Conservation (phyloP, 2,888 invertebrate species). For the Parnassius glacialis region DNA sequence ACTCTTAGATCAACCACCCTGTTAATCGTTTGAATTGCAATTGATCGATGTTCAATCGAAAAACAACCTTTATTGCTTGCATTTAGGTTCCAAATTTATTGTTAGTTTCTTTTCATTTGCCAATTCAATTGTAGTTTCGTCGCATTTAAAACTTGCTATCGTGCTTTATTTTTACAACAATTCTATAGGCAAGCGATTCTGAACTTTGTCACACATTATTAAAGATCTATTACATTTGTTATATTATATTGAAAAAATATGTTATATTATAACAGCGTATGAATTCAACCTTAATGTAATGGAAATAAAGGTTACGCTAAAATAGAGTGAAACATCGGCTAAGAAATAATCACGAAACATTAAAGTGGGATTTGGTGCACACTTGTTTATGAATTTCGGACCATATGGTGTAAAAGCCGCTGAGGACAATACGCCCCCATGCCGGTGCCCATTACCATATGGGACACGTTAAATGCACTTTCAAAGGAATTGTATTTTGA, state of each 20-base stretch:
- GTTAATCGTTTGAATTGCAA: slow-evolving; percentile 66
- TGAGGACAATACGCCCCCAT: slow-evolving; percentile 74
- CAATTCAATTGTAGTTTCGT: slow-evolving; percentile 57
- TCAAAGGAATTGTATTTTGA: slow-evolving; percentile 68
- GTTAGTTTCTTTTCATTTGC: slow-evolving; percentile 38
- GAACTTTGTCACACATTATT: slow-evolving; percentile 25
- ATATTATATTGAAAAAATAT: slow-evolving; percentile 5
- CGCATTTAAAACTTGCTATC: slow-evolving; percentile 54
- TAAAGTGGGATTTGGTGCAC: slow-evolving; percentile 66
- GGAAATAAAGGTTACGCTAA: slow-evolving; percentile 37
- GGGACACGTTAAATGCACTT: slow-evolving; percentile 75
- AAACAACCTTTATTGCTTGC: slow-evolving; percentile 36
- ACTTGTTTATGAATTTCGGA: slow-evolving; percentile 77
- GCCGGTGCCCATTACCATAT: slow-evolving; percentile 69
- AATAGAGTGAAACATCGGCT: slow-evolving; percentile 24
- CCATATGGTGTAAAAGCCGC: slow-evolving; percentile 79
- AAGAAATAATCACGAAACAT: slow-evolving; percentile 57
- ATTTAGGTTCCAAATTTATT: slow-evolving; percentile 31
- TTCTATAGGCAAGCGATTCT: slow-evolving; percentile 31
- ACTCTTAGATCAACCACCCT: slow-evolving; percentile 71
- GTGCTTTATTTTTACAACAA: slow-evolving; percentile 45
- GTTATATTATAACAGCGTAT: background rate
- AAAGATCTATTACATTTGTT: slow-evolving; percentile 36
- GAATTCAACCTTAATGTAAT: slow-evolving; percentile 34
- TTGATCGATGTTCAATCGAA: slow-evolving; percentile 31